Evolutionary conservation across 2,888 invertebrate genomes (phyloP), one percentile per base, ranked within the genome.

Genomic region (Parasteatoda lunata): DNA sequence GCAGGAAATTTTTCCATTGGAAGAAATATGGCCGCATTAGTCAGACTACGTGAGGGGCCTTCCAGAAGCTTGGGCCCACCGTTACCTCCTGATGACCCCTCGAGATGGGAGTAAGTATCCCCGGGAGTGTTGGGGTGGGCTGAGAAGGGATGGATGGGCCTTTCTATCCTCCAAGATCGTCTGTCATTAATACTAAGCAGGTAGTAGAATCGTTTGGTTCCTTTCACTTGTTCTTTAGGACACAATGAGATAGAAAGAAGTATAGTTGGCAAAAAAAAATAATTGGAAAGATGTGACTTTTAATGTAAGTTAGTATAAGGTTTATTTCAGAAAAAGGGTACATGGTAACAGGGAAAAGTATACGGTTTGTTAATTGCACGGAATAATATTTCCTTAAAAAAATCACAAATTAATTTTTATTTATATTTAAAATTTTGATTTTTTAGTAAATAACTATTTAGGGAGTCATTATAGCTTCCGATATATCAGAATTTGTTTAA

Each of bases 181-280:
- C 72, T 72, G 83, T 77, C 83, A 84, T 84, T 84, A 84, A 84
- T 84, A 84, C 83, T 84, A 84, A 84, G 77, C 83, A 84, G 83
- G 83, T 77, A 66, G 66, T 65, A 45, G 77, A 64, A 83, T 83
- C 71, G 72, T 69, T 80, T 80, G 80, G n/a, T 51, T 72, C 54
- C 13, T 52, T 66, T 65, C 48, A 52, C 47, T 51, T 45, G 64
- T 9, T 13, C 30, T 30, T 30, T 30, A 30, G 30, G 30, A 30
- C 30, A 30, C 9, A 59, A 4, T 59, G 9, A 9, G 9, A n/a
- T 5, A 30, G 30, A 15, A 66, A 45, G 66, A 45, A 68, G 66
- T 15, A 45, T 15, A 3, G 64, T 66, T 68, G 81, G 59, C 59
- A 30, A 30, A 30, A 30, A 30, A 30, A 30, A 30, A 30, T 30